phyloP scores from a whole-genome alignment of 1,140 invertebrate genomes.

The Eciton burchellii region DNA sequence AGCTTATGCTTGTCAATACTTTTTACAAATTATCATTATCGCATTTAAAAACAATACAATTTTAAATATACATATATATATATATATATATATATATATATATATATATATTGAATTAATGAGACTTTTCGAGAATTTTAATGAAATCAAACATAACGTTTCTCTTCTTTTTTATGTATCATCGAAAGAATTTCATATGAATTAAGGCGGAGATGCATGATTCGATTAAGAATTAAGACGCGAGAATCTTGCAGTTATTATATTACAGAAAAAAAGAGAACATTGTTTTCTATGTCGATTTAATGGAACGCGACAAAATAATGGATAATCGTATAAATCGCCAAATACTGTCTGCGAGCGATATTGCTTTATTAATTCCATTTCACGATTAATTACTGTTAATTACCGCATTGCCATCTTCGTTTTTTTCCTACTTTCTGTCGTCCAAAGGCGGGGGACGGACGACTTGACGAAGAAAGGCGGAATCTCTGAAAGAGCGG shows the following conservation, averaged over 20 bases:
- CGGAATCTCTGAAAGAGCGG: constrained; percentile 20
- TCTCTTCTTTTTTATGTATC: too few relatives aligned
- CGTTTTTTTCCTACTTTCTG: neutral
- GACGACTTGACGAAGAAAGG: neutral
- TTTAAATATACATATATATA: neutral
- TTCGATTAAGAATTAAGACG: neutral
- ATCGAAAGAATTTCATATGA: neutral
- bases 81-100: neutral
- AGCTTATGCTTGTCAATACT: neutral
- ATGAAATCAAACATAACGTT: too few relatives aligned
- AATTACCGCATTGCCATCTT: constrained; percentile 36
- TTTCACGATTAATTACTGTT: constrained; percentile 54
- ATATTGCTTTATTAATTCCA: constrained; percentile 23
- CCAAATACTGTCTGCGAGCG: constrained; percentile 23
- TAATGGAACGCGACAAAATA: constrained; percentile 7
- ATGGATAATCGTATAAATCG: neutral
- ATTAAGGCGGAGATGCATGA: neutral
- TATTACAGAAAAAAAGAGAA: neutral
- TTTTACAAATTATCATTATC: neutral
- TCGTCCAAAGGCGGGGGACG: neutral
- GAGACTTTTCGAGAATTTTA: too few relatives aligned
- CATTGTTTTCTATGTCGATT: constrained; percentile 1
- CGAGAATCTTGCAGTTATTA: neutral
- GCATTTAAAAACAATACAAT: neutral
- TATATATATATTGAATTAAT: too few relatives aligned